Evolutionary conservation across 2,113 vertebrate genomes (phyloP).

Genomic region (Rhabdomys dilectus): DNA sequence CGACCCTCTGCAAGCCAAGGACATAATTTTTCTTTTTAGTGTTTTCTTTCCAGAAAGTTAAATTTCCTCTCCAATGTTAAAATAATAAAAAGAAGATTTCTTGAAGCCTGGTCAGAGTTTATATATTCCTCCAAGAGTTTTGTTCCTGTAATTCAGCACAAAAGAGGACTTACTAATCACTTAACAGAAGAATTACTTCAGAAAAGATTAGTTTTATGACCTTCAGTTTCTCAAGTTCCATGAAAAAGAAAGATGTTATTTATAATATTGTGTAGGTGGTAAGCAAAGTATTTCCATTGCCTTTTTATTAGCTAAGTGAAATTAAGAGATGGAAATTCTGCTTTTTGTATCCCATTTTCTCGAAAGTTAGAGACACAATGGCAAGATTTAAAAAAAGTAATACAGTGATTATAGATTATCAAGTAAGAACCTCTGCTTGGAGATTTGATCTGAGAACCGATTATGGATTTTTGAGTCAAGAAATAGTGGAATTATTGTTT

Average conservation of each 20-base stretch:
- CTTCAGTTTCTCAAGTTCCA: background rate
- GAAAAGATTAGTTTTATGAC: background rate
- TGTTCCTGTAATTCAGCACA: background rate
- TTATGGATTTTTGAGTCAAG: conserved; percentile 21
- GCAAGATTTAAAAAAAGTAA: background rate
- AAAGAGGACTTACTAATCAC: background rate
- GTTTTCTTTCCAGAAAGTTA: background rate
- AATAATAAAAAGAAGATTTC: background rate
- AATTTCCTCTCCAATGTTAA: background rate
- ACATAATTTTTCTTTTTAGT: background rate
- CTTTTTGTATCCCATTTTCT: background rate
- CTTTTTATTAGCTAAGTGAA: background rate
- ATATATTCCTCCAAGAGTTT: background rate
- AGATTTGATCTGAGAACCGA: background rate
- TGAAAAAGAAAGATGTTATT: background rate
- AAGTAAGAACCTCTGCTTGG: background rate
- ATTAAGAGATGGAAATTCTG: background rate
- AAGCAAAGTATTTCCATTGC: background rate
- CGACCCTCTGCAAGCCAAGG: background rate
- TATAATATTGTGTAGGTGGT: background rate
- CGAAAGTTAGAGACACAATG: background rate
- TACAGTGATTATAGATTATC: background rate
- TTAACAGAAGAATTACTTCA: conserved; percentile 5
- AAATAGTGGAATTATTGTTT: conserved; percentile 9
- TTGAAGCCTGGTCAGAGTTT: background rate